phyloP scores from a whole-genome alignment of 1,140 invertebrate species.

The Trachymyrmex septentrionalis region DNA sequence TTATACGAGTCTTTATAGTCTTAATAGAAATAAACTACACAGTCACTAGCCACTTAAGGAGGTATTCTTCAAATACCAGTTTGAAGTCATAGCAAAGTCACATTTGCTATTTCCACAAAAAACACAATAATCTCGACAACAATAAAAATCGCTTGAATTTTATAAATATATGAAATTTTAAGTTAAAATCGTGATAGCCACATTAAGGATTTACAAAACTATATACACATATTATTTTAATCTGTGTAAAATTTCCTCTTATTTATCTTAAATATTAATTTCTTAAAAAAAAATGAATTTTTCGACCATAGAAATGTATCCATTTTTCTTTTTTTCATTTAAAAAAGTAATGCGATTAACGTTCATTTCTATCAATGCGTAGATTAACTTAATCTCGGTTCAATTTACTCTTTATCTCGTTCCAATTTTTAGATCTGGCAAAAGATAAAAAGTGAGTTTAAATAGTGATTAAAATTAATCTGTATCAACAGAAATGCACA shows the following conservation, averaged over 20 bases:
- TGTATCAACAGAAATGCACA: too few species aligned
- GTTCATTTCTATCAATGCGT: too few species aligned
- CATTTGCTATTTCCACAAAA: not conserved
- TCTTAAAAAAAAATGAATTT: not conserved
- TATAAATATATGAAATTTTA: not conserved
- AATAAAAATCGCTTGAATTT: not conserved
- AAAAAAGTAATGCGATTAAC: too few species aligned
- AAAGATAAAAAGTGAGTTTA: too few species aligned
- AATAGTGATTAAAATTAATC: too few species aligned
- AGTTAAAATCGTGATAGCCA: not conserved
- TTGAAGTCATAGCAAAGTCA: not conserved
- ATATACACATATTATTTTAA: not conserved
- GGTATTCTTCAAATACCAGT: not conserved
- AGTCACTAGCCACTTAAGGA: conserved; percentile 1
- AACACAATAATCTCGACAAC: not conserved
- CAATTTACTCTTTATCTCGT: too few species aligned
- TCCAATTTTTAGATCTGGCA: too few species aligned
- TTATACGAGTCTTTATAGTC: conserved; percentile 34
- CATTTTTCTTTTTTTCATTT: not conserved
- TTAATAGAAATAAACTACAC: conserved; percentile 43
- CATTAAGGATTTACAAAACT: not conserved
- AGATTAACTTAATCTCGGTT: too few species aligned
- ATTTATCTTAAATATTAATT: not conserved
- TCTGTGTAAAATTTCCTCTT: not conserved
- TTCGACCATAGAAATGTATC: not conserved